Conservation (phyloP, 2,888 invertebrate species). For the Ypsolopha sequella region DNA sequence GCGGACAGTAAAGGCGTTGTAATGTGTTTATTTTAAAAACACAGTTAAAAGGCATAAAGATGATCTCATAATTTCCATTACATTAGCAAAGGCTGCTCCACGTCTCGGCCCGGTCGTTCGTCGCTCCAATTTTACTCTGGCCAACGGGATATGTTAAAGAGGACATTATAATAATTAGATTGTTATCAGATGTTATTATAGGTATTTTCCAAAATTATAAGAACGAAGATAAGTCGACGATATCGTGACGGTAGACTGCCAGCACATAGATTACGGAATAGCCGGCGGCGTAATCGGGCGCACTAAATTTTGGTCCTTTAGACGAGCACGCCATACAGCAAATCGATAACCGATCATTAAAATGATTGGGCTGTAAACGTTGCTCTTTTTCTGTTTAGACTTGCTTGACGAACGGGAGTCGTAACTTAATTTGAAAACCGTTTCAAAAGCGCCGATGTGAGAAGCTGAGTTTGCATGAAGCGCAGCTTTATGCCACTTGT, state of each 20-base stretch:
- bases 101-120: slow-evolving; percentile 30
- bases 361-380: slow-evolving; percentile 64
- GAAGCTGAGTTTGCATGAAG: neutral
- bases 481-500: neutral
- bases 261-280: slow-evolving; percentile 50
- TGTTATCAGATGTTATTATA: slow-evolving; percentile 68
- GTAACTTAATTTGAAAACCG: slow-evolving; percentile 34
- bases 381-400: slow-evolving; percentile 46
- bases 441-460: neutral
- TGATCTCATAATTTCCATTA: slow-evolving; percentile 59
- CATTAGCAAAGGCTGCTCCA: slow-evolving; percentile 54
- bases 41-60: slow-evolving; percentile 51
- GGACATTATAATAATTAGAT: slow-evolving; percentile 70
- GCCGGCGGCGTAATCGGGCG: slow-evolving; percentile 53
- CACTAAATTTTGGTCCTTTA: slow-evolving; percentile 60
- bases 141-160: slow-evolving; percentile 66
- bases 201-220: slow-evolving; percentile 66
- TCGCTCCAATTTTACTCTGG: slow-evolving; percentile 50
- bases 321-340: slow-evolving; percentile 56
- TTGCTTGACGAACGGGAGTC: slow-evolving; percentile 58
- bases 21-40: slow-evolving; percentile 64
- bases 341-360: slow-evolving; percentile 68
- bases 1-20: slow-evolving; percentile 23
- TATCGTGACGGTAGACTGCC: slow-evolving; percentile 59
- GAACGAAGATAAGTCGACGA: slow-evolving; percentile 56